phyloP scores from a whole-genome alignment of 2,888 invertebrate species.

The Cataglyphis rosenhaueri region DNA sequence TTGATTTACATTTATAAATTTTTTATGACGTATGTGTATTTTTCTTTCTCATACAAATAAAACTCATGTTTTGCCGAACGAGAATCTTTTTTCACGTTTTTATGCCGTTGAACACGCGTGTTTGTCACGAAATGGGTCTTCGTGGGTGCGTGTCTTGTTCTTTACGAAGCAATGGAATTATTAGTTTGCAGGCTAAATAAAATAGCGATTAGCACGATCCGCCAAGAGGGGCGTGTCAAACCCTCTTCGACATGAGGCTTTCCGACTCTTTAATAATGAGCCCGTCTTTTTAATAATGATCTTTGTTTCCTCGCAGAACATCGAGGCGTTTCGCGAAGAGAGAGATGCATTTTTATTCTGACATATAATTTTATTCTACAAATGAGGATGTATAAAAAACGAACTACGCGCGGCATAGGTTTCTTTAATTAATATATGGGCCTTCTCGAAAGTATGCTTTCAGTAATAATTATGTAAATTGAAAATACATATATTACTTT shows the following conservation, averaged over 20 bases:
- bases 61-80: not conserved
- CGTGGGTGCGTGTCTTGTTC: conserved; percentile 38
- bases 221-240: conserved; percentile 28
- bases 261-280: conserved; percentile 26
- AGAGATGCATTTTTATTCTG: conserved; percentile 4
- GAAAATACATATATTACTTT: not conserved
- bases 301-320: not conserved
- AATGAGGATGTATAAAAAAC: not conserved
- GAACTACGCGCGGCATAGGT: not conserved
- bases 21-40: not conserved
- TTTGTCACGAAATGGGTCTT: not conserved
- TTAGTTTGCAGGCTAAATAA: conserved; percentile 29
- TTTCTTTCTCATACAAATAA: not conserved
- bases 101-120: not conserved
- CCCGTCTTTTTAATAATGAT: conserved; percentile 27
- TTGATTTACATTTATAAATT: not conserved
- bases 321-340: conserved; percentile 13
- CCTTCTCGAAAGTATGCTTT: not conserved
- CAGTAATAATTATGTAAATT: not conserved
- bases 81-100: not conserved
- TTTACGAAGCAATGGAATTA: conserved; percentile 11
- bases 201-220: conserved; percentile 27
- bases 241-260: conserved; percentile 23
- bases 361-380: not conserved
- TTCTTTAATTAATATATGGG: conserved; percentile 1